Evolutionary conservation across 2,888 invertebrate species (phyloP).

Genomic region (Pecten maximus): DNA sequence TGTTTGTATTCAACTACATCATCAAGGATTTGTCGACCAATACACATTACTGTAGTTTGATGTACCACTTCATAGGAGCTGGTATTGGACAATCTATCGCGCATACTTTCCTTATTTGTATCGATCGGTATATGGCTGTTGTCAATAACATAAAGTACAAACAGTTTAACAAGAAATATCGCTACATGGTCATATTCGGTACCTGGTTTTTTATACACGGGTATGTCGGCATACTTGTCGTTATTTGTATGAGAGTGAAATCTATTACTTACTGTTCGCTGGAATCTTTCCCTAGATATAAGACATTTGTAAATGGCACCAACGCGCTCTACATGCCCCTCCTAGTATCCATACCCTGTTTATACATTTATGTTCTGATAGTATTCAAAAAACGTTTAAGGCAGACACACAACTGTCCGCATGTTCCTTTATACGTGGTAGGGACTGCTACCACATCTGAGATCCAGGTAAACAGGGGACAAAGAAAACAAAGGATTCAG

Average conservation of each 20-base stretch:
- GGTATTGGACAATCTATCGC: not conserved
- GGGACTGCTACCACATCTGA: not conserved
- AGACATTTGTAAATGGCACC: not conserved
- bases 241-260: not conserved
- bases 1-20: not conserved
- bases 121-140: not conserved
- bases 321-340: not conserved
- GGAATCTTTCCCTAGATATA: not conserved
- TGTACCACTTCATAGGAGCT: not conserved
- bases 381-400: not conserved
- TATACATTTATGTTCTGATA: not conserved
- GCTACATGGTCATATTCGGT: not conserved
- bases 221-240: not conserved
- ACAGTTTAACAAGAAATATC: not conserved
- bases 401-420: not conserved
- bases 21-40: not conserved
- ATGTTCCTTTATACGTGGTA: too few species aligned
- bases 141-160: not conserved
- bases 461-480: not conserved
- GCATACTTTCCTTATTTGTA: not conserved
- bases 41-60: not conserved
- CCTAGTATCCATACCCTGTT: not conserved
- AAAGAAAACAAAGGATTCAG: not conserved
- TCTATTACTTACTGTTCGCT: not conserved
- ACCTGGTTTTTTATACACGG: not conserved